These are phyloP conservation scores for Bathynomus jamesi DNA, from an alignment of 1,140 invertebrate genomes.

Conservation along the genomic window DNA sequence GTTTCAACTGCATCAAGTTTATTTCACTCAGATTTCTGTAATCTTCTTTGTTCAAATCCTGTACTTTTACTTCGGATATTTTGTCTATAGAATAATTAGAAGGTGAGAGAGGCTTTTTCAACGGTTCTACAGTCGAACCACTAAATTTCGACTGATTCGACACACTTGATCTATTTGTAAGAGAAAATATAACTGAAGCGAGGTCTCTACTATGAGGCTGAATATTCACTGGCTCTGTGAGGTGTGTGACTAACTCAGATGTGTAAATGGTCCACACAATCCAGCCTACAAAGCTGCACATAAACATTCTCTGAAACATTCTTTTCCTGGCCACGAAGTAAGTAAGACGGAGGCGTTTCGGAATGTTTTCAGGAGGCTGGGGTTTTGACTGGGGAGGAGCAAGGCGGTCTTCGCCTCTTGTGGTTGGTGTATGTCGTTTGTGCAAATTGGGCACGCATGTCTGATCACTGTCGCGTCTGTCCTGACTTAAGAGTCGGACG, in stretches of 20 bases:
- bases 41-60: background rate
- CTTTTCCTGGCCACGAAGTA: conserved; percentile 89
- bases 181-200: conserved; percentile 21
- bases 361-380: conserved; percentile 20
- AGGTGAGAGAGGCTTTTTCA: conserved; percentile 5
- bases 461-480: background rate
- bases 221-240: conserved; percentile 39
- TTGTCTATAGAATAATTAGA: no score
- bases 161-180: conserved; percentile 18
- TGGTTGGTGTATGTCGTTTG: conserved; percentile 21
- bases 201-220: conserved; percentile 16
- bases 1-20: background rate
- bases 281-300: conserved; percentile 88
- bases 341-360: conserved; percentile 72
- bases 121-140: background rate
- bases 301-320: conserved; percentile 86
- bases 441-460: conserved; percentile 31
- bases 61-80: background rate
- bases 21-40: background rate
- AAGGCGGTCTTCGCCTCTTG: conserved; percentile 24
- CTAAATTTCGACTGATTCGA: no score
- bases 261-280: conserved; percentile 83
- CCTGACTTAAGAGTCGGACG: conserved; percentile 12
- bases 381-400: conserved; percentile 28
- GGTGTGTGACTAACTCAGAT: conserved; percentile 70